A percentile compares a stretch with the other conserved stretches of the same genome.
These are phyloP conservation scores for Diachasma alloeum DNA, from an alignment of 1,140 invertebrate species.

Conservation along the genomic window DNA sequence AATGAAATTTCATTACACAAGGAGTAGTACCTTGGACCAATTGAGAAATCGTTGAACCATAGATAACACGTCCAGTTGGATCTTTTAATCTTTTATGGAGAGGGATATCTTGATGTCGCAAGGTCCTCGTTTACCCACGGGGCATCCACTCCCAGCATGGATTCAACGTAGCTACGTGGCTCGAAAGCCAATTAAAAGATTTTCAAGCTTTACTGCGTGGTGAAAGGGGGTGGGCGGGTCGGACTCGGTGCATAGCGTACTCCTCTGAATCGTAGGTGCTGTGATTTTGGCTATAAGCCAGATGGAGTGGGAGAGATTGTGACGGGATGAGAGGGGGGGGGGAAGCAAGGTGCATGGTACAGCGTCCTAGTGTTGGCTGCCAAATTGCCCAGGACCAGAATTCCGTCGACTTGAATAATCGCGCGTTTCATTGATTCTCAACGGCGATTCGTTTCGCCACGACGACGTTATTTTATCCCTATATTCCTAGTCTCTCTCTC, in stretches of 20 bases:
- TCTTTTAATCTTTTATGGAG: neutral
- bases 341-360: neutral
- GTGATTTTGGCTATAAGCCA: slow-evolving; percentile 32
- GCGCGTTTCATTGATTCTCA: slow-evolving; percentile 37
- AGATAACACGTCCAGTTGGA: neutral
- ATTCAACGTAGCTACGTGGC: neutral
- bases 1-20: neutral
- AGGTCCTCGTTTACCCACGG: neutral
- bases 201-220: slow-evolving; percentile 8
- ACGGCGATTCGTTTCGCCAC: slow-evolving; percentile 15
- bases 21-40: neutral
- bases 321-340: neutral
- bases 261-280: neutral
- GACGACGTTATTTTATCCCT: slow-evolving; percentile 4
- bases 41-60: slow-evolving; percentile 2
- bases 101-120: neutral
- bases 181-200: slow-evolving; percentile 31
- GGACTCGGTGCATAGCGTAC: neutral
- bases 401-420: slow-evolving; percentile 35
- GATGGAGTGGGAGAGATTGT: neutral
- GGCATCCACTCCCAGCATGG: neutral
- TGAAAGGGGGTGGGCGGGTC: neutral
- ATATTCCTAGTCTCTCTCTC: neutral
- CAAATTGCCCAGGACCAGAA: slow-evolving; percentile 32
- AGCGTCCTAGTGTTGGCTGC: slow-evolving; percentile 17